Evolutionary conservation across 2,888 invertebrate species (phyloP).

Genomic region (Lagria hirta): DNA sequence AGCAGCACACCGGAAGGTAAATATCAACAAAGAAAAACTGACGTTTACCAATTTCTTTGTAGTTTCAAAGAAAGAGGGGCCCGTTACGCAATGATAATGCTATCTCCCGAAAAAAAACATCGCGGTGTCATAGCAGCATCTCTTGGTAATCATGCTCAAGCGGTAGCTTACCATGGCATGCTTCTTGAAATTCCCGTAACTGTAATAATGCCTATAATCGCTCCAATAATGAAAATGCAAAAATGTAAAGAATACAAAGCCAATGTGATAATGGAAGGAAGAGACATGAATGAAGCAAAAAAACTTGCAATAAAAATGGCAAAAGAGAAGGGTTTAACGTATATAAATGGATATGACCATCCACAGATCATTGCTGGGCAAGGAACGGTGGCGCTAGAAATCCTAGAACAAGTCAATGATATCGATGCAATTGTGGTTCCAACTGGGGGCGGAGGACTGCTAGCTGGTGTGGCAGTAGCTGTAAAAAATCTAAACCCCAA

Average conservation of each 20-base stretch:
- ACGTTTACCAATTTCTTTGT: slow-evolving; percentile 24
- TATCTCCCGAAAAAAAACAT: slow-evolving; percentile 69
- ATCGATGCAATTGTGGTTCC: slow-evolving; percentile 86
- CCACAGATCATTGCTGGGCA: slow-evolving; percentile 95
- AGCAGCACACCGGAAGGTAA: slow-evolving; percentile 95
- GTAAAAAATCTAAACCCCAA: slow-evolving; percentile 82
- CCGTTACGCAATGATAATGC: slow-evolving; percentile 76
- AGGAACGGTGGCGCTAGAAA: slow-evolving; percentile 91
- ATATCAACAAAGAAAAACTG: background rate
- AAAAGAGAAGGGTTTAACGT: slow-evolving; percentile 69
- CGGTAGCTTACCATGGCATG: slow-evolving; percentile 70
- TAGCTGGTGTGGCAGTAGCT: slow-evolving; percentile 89
- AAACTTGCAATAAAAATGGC: slow-evolving; percentile 74
- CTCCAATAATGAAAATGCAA: slow-evolving; percentile 95
- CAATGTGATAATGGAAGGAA: slow-evolving; percentile 78
- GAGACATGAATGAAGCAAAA: slow-evolving; percentile 84
- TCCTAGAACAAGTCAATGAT: slow-evolving; percentile 84
- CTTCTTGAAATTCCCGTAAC: slow-evolving; percentile 65
- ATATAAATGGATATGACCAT: slow-evolving; percentile 90
- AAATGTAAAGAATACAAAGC: slow-evolving; percentile 84
- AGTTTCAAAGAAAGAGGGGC: slow-evolving; percentile 96
- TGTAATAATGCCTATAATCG: slow-evolving; percentile 93
- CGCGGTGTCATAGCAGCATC: slow-evolving; percentile 90
- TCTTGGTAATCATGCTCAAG: slow-evolving; percentile 91
- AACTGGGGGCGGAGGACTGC: slow-evolving; percentile 90